Evolutionary conservation across 2,113 vertebrate species (phyloP).

Genomic region (Colinus virginianus): DNA sequence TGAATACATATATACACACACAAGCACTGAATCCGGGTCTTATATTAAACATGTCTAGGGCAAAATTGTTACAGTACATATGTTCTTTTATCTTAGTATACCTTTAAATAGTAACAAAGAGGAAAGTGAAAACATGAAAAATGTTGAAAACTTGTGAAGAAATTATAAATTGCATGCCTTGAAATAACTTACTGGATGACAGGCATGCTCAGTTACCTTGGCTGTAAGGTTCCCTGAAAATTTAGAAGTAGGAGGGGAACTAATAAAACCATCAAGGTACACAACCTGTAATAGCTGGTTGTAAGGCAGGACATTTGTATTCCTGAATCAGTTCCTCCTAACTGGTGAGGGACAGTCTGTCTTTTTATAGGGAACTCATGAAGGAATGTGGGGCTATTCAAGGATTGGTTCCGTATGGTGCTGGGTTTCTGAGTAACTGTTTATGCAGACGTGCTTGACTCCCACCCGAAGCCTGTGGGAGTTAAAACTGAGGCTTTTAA

Average conservation of each 20-base stretch:
- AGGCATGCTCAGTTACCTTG: not conserved
- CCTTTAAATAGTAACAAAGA: not conserved
- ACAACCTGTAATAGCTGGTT: not conserved
- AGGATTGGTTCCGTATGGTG: not conserved
- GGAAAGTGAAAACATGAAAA: not conserved
- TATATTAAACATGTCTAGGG: not conserved
- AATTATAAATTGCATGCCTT: not conserved
- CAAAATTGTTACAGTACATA: not conserved
- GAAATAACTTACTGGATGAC: not conserved
- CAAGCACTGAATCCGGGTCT: not conserved
- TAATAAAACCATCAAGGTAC: not conserved
- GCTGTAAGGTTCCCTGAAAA: not conserved
- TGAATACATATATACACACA: not conserved
- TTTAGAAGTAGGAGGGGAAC: not conserved
- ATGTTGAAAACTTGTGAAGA: not conserved
- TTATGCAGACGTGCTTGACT: not conserved
- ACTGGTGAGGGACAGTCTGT: not conserved
- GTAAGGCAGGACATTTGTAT: not conserved
- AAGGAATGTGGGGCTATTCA: not conserved
- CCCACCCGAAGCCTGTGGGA: not conserved
- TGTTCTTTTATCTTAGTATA: not conserved
- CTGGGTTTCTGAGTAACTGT: not conserved
- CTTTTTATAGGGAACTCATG: not conserved
- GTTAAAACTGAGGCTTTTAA: conserved; percentile 1
- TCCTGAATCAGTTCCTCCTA: not conserved